Evolutionary conservation across 2,113 vertebrate species (phyloP).

Genomic region (Siniperca chuatsi): DNA sequence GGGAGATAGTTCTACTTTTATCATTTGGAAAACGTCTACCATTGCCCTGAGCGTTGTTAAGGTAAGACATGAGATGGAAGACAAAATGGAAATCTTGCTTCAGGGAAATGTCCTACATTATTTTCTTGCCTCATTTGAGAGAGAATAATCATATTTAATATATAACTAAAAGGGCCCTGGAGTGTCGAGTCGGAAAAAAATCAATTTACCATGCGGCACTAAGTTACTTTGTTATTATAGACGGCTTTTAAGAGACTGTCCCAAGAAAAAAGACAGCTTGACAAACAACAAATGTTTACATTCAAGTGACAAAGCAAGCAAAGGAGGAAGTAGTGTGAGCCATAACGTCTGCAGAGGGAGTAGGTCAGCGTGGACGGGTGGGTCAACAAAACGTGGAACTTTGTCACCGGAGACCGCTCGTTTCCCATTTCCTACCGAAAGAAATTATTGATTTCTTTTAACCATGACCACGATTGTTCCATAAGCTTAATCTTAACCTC

Average conservation of each 20-base stretch:
- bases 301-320: background rate
- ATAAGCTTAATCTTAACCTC: background rate
- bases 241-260: background rate
- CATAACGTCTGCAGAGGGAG: background rate
- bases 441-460: background rate
- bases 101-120: constrained; percentile 55
- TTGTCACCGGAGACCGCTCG: no score
- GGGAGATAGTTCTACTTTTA: constrained; percentile 53
- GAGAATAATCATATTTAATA: constrained; percentile 55
- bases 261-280: background rate
- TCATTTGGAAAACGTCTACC: constrained; percentile 53
- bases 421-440: no score
- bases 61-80: constrained; percentile 58
- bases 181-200: constrained; percentile 31
- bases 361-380: background rate
- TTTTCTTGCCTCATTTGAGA: constrained; percentile 45
- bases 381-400: background rate
- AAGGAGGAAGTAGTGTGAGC: background rate
- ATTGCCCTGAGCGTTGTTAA: constrained; percentile 52
- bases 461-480: background rate
- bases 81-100: constrained; percentile 57
- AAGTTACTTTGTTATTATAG: background rate
- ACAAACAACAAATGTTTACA: background rate
- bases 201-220: constrained; percentile 17
- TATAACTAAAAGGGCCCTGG: constrained; percentile 29